A percentile compares a stretch with the other conserved stretches of the same genome.
Conservation (phyloP, 2,888 invertebrate species). For the Eurytoma californica region DNA sequence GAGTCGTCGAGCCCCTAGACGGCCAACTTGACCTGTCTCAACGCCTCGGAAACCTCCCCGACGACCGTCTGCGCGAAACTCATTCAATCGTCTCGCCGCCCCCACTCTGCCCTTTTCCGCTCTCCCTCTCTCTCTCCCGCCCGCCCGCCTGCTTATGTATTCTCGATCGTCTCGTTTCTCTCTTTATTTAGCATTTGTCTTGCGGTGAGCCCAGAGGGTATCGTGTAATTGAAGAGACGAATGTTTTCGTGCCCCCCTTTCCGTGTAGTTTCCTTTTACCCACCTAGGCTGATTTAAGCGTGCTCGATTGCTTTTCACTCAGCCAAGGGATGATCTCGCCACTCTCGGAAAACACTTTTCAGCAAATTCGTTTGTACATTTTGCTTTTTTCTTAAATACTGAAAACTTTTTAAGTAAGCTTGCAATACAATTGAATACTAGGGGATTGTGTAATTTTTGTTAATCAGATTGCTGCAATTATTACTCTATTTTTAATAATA, state of each 20-base stretch:
- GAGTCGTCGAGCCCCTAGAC: constrained; percentile 55
- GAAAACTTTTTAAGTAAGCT: too few relatives aligned
- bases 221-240: background rate
- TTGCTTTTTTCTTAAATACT: too few relatives aligned
- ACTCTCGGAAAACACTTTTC: too few relatives aligned
- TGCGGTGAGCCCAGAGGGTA: background rate
- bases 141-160: constrained; percentile 21
- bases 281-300: too few relatives aligned
- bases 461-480: too few relatives aligned
- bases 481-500: too few relatives aligned
- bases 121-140: background rate
- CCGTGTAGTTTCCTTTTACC: too few relatives aligned
- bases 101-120: background rate
- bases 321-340: too few relatives aligned
- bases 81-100: constrained; percentile 46
- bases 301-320: too few relatives aligned
- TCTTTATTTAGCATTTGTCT: constrained; percentile 31
- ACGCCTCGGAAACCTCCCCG: constrained; percentile 23
- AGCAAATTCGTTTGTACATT: too few relatives aligned
- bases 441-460: too few relatives aligned
- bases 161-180: constrained; percentile 17
- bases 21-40: constrained; percentile 58
- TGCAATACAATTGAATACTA: too few relatives aligned
- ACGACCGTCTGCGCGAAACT: constrained; percentile 21
- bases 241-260: background rate